phyloP scores from a whole-genome alignment of 2,888 invertebrate species.

The Macroteleia sp. region DNA sequence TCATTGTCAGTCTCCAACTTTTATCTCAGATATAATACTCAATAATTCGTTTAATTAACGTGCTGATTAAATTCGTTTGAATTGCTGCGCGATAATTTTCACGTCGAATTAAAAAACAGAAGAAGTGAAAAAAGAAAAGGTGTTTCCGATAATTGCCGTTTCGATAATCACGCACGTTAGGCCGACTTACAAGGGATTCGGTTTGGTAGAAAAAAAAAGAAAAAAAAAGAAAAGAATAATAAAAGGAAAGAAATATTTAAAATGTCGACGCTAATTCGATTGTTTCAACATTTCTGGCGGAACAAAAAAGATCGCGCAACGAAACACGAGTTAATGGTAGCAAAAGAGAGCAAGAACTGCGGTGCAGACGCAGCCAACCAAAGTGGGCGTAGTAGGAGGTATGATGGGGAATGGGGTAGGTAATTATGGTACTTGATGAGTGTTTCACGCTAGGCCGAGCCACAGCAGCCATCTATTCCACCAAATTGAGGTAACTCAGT shows the following conservation, averaged over 20 bases:
- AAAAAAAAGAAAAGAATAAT: too few species aligned
- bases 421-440: conserved; percentile 79
- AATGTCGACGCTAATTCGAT: conserved; percentile 27
- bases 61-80: conserved; percentile 21
- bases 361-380: conserved; percentile 22
- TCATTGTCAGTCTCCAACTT: conserved; percentile 16
- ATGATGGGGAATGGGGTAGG: conserved; percentile 24
- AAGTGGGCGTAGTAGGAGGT: neutral
- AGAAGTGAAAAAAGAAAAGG: neutral
- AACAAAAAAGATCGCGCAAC: conserved; percentile 8
- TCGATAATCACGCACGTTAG: neutral
- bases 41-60: conserved; percentile 27
- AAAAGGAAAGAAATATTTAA: conserved; percentile 12
- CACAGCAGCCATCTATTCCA: conserved; percentile 70
- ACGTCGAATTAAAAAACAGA: neutral
- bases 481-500: conserved; percentile 73
- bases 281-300: conserved; percentile 26
- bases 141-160: conserved; percentile 27
- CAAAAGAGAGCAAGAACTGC: conserved; percentile 43
- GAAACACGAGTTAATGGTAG: conserved; percentile 26
- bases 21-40: conserved; percentile 10
- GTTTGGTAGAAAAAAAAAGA: too few species aligned
- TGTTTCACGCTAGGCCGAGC: conserved; percentile 76
- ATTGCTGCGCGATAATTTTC: neutral
- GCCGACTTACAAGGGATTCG: neutral